These are phyloP conservation scores for Apis dorsata DNA, from an alignment of 1,140 invertebrate species.

Conservation along the genomic window DNA sequence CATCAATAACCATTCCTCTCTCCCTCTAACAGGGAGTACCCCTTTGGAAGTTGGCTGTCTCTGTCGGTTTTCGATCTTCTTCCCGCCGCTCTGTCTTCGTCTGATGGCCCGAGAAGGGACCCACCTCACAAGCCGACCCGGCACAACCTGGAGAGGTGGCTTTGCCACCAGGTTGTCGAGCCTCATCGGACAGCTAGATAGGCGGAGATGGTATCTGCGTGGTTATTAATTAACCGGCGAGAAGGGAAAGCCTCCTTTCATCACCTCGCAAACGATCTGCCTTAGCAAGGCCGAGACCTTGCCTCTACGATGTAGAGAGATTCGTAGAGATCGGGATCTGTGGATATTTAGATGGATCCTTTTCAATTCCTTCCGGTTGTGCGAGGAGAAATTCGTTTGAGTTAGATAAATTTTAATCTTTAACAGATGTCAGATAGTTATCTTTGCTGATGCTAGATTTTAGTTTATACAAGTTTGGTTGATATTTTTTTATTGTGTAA, in stretches of 20 bases:
- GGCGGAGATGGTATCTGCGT: constrained; percentile 78
- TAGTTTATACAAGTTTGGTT: no score
- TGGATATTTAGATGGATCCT: not conserved
- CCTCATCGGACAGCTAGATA: constrained; percentile 71
- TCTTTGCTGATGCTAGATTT: no score
- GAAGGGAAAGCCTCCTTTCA: constrained; percentile 79
- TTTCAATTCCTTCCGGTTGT: not conserved
- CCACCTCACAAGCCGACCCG: constrained; percentile 57
- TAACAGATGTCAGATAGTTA: no score
- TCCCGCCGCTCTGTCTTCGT: not conserved
- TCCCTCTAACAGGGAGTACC: not conserved
- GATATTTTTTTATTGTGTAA: no score
- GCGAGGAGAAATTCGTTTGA: not conserved
- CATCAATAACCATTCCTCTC: constrained; percentile 74
- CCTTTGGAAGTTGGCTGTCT: constrained; percentile 2
- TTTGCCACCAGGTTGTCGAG: constrained; percentile 74
- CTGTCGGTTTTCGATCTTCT: not conserved
- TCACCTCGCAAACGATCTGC: constrained; percentile 75
- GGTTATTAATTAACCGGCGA: constrained; percentile 79
- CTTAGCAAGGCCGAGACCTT: constrained; percentile 46
- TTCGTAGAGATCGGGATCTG: not conserved
- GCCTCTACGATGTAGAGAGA: constrained; percentile 26
- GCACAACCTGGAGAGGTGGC: constrained; percentile 58
- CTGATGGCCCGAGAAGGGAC: constrained; percentile 36
- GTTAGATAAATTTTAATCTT: no score